A percentile compares a stretch with the other conserved stretches of the same genome.
Conservation (phyloP, 2,888 invertebrate species). For the Ophion slaviceki region DNA sequence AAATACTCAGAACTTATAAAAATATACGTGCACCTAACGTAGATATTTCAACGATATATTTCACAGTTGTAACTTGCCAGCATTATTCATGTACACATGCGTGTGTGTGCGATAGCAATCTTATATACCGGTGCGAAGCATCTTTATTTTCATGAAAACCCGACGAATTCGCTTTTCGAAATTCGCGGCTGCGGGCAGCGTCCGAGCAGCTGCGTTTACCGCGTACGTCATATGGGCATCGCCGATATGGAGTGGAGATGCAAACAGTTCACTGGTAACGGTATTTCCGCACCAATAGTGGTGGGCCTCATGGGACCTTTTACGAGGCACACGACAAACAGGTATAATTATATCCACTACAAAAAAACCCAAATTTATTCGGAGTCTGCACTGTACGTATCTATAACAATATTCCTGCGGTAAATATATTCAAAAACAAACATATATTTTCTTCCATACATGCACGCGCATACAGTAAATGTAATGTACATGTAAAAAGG, state of each 20-base stretch:
- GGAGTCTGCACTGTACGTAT: constrained; percentile 24
- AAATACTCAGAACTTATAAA: not conserved
- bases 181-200: constrained; percentile 55
- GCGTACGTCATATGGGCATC: constrained; percentile 56
- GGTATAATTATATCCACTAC: constrained; percentile 61
- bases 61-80: not conserved
- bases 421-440: not conserved
- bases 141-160: constrained; percentile 25
- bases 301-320: constrained; percentile 55
- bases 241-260: no score
- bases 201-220: constrained; percentile 60
- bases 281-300: no score
- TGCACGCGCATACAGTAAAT: constrained; percentile 18
- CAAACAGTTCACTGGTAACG: no score
- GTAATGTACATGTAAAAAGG: constrained; percentile 8
- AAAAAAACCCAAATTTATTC: constrained; percentile 67
- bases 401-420: not conserved
- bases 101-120: constrained; percentile 7
- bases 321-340: constrained; percentile 60
- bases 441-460: not conserved
- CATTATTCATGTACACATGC: constrained; percentile 12
- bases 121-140: constrained; percentile 33
- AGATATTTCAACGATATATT: not conserved
- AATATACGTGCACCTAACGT: not conserved
- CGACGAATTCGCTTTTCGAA: constrained; percentile 53